Evolutionary conservation across 1,140 invertebrate genomes (phyloP).

Genomic region (Camponotus floridanus): DNA sequence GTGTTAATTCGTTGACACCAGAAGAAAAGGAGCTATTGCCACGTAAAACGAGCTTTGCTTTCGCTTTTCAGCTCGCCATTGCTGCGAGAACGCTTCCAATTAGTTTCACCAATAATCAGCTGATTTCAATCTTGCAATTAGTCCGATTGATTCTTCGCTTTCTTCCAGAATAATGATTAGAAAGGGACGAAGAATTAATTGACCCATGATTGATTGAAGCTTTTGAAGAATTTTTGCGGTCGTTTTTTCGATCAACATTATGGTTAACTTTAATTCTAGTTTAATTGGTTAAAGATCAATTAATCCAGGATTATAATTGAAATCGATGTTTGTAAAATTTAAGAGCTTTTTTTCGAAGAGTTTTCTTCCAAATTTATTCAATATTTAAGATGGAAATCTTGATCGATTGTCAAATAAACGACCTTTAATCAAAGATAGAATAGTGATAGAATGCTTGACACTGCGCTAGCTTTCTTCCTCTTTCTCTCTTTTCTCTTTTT

Average conservation of each 20-base stretch:
- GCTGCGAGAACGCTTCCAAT: slow-evolving; percentile 20
- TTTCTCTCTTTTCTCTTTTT: slow-evolving; percentile 24
- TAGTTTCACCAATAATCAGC: neutral
- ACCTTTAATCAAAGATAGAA: neutral
- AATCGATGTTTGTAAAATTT: neutral
- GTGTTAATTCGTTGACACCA: slow-evolving; percentile 40
- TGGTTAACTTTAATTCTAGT: neutral
- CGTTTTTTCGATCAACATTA: neutral
- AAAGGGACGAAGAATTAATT: neutral
- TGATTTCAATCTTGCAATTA: neutral
- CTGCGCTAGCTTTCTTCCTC: slow-evolving; percentile 24
- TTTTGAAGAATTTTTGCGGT: neutral
- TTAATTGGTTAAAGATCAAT: neutral
- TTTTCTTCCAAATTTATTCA: neutral
- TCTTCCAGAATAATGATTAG: neutral
- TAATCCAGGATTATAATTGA: neutral
- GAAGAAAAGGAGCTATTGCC: slow-evolving; percentile 73
- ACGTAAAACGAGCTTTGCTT: slow-evolving; percentile 80
- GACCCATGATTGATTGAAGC: neutral
- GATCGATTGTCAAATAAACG: neutral
- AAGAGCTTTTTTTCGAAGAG: neutral
- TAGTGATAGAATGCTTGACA: slow-evolving; percentile 2
- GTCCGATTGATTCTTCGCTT: neutral
- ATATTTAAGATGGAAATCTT: neutral
- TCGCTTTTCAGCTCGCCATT: slow-evolving; percentile 69